Conservation (phyloP, 2,113 vertebrate species). For the Enhydra lutris region DNA sequence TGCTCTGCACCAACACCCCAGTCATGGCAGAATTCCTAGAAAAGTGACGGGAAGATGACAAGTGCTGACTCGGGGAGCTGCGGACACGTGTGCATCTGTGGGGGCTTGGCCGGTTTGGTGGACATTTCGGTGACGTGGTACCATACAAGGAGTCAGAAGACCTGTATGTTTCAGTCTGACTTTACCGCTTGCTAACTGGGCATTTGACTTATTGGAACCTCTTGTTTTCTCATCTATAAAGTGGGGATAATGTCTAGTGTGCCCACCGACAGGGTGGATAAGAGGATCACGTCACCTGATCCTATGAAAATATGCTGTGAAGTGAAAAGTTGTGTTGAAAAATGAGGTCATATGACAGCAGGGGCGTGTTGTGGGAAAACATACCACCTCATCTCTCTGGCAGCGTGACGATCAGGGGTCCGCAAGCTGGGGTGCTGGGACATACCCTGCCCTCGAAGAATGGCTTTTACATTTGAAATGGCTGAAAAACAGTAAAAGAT, state of each 20-base stretch:
- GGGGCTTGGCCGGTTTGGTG: background rate
- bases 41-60: background rate
- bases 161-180: background rate
- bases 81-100: accelerated
- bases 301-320: background rate
- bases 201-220: background rate
- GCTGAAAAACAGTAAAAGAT: background rate
- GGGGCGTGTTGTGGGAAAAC: background rate
- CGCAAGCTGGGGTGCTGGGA: background rate
- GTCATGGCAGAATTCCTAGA: background rate
- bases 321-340: background rate
- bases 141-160: background rate
- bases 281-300: background rate
- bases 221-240: slow-evolving; percentile 24
- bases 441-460: background rate
- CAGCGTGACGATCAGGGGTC: background rate
- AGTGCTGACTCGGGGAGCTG: too few species aligned
- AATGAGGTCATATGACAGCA: too few species aligned
- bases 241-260: background rate
- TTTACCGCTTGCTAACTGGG: background rate
- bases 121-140: background rate
- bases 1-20: background rate
- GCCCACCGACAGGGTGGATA: background rate
- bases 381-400: background rate
- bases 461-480: background rate